Percentiles rank a stretch among this genome's conserved stretches.
Evolutionary conservation across 2,888 invertebrate species (phyloP).

Genomic region (Ochropleura plecta): DNA sequence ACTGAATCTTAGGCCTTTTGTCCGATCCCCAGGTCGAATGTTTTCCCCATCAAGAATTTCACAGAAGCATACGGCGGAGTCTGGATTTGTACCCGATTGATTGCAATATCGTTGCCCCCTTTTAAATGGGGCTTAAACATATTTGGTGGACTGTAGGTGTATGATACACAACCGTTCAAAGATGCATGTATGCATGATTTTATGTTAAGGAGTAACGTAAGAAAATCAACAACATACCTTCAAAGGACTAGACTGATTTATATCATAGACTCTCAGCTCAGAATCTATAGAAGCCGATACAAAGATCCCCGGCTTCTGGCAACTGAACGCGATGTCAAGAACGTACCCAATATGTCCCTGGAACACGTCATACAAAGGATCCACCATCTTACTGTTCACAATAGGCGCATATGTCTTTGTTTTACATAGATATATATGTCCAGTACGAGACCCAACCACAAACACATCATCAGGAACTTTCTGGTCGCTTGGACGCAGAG

Average conservation of each 20-base stretch:
- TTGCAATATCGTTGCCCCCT: background rate
- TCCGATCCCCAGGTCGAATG: background rate
- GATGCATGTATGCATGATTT: background rate
- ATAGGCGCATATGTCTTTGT: conserved; percentile 67
- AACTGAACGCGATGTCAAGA: conserved; percentile 79
- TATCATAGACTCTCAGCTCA: conserved; percentile 81
- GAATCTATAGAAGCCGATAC: conserved; percentile 83
- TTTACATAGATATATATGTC: conserved; percentile 78
- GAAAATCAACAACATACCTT: conserved; percentile 72
- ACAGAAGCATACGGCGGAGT: background rate
- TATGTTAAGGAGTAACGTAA: background rate
- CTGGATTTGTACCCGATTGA: background rate
- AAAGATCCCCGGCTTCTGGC: conserved; percentile 78
- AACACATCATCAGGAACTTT: conserved; percentile 78
- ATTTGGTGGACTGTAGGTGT: background rate
- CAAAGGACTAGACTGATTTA: conserved; percentile 78
- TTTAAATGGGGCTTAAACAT: background rate
- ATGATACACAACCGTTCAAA: background rate
- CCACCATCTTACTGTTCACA: conserved; percentile 67
- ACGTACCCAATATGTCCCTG: conserved; percentile 80
- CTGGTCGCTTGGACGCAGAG: conserved; percentile 76
- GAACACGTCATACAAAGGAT: conserved; percentile 79
- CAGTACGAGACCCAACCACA: conserved; percentile 81
- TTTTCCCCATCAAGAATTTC: background rate
- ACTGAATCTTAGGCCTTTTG: background rate